A percentile compares a stretch with the other conserved stretches of the same genome.
Conservation (phyloP, 2,888 invertebrate species). For the Stomorhina lunata region DNA sequence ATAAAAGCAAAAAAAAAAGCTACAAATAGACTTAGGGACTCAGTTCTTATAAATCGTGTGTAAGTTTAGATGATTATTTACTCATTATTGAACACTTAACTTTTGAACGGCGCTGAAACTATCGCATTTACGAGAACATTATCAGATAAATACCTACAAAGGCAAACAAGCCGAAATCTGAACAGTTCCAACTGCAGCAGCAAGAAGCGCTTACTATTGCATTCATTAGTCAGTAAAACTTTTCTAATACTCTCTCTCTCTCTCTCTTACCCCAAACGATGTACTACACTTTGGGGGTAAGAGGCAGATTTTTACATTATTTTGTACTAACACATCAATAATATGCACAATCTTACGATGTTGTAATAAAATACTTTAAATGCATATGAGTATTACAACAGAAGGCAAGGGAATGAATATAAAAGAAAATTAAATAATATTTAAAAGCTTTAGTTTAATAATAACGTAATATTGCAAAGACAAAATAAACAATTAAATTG, state of each 20-base stretch:
- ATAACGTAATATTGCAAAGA: constrained; percentile 54
- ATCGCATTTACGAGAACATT: constrained; percentile 33
- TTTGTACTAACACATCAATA: constrained; percentile 24
- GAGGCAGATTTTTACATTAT: neutral
- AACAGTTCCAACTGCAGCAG: neutral
- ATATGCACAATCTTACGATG: constrained; percentile 24
- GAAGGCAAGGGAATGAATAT: constrained; percentile 1
- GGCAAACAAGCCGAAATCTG: constrained; percentile 20
- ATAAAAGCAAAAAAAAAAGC: constrained; percentile 12
- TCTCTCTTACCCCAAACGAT: neutral
- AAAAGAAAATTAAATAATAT: constrained; percentile 64
- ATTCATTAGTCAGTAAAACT: constrained; percentile 4
- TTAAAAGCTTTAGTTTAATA: constrained; percentile 56
- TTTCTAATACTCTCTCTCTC: neutral
- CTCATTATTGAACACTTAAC: constrained; percentile 23
- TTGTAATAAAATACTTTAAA: constrained; percentile 59
- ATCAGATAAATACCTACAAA: constrained; percentile 13
- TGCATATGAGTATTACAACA: constrained; percentile 15
- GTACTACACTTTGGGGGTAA: neutral
- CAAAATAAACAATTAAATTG: no score
- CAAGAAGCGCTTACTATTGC: neutral
- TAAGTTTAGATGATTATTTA: no score
- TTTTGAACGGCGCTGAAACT: neutral
- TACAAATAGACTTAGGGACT: constrained; percentile 14
- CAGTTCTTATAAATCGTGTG: no score